Evolutionary conservation across 2,113 vertebrate species (phyloP).

Genomic region (Coreoperca whiteheadi): DNA sequence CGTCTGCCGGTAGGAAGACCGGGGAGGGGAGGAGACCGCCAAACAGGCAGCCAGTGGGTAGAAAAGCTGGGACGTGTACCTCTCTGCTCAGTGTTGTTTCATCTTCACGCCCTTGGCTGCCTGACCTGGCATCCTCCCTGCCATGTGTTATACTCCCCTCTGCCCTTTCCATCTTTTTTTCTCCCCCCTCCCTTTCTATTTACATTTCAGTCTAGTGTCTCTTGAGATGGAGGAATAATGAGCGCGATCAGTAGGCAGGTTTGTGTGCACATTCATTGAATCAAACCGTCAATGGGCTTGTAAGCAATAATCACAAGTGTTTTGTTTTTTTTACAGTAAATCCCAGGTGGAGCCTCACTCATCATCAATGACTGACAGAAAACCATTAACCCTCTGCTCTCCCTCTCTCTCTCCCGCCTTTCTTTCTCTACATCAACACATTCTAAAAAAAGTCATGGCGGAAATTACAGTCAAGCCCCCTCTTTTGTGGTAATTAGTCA

Average conservation of each 20-base stretch:
- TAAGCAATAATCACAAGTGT: conserved; percentile 19
- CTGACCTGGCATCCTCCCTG: conserved; percentile 41
- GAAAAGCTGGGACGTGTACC: conserved; percentile 26
- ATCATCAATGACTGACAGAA: conserved; percentile 50
- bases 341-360: conserved; percentile 40
- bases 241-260: not conserved
- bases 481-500: conserved; percentile 59
- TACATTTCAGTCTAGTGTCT: conserved; percentile 8
- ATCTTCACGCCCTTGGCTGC: conserved; percentile 40
- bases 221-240: conserved; percentile 21
- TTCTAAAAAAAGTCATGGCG: conserved; percentile 13
- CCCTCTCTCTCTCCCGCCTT: not conserved
- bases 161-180: not conserved
- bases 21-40: conserved; percentile 12
- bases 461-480: conserved; percentile 57
- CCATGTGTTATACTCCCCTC: conserved; percentile 15
- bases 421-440: conserved; percentile 5
- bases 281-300: not conserved
- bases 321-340: conserved; percentile 1
- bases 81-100: conserved; percentile 28
- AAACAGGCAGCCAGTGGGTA: conserved; percentile 28
- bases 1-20: conserved; percentile 46
- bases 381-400: conserved; percentile 49
- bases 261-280: conserved; percentile 4
- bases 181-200: not conserved